These are phyloP conservation scores for Microtus oregoni DNA, from an alignment of 2,113 vertebrate genomes.

Conservation along the genomic window DNA sequence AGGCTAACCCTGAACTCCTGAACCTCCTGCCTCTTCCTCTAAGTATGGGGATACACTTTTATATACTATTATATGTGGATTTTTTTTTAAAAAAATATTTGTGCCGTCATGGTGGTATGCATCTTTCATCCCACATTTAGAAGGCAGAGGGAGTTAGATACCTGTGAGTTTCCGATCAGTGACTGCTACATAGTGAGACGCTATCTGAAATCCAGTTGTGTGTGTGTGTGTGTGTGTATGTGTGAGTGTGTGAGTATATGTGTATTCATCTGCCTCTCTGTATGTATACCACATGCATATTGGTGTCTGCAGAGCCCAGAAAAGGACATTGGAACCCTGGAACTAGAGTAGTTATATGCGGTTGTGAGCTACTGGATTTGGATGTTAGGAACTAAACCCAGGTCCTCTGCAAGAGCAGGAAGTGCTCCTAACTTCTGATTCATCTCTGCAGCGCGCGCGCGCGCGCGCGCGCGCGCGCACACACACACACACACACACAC, in stretches of 20 bases:
- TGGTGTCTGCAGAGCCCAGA: background rate
- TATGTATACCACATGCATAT: background rate
- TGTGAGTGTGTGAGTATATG: background rate
- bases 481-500: too few species aligned
- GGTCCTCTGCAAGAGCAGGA: too few species aligned
- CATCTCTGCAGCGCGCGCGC: too few species aligned
- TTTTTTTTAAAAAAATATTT: background rate
- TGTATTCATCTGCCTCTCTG: background rate
- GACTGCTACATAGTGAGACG: background rate
- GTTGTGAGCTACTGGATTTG: background rate
- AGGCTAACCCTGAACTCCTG: background rate
- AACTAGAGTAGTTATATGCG: background rate
- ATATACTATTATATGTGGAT: slow-evolving; percentile 5
- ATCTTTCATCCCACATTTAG: background rate
- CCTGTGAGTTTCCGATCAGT: background rate
- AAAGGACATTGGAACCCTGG: background rate
- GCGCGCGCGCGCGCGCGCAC: too few species aligned
- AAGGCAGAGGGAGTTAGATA: background rate
- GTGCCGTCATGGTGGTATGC: too few species aligned
- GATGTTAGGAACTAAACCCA: background rate
- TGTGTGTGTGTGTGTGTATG: background rate
- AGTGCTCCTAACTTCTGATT: too few species aligned
- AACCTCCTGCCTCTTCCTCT: background rate
- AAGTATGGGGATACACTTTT: background rate
- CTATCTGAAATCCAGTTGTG: background rate